Conservation (phyloP, 2,113 vertebrate genomes). For the Thryonomys swinderianus region DNA sequence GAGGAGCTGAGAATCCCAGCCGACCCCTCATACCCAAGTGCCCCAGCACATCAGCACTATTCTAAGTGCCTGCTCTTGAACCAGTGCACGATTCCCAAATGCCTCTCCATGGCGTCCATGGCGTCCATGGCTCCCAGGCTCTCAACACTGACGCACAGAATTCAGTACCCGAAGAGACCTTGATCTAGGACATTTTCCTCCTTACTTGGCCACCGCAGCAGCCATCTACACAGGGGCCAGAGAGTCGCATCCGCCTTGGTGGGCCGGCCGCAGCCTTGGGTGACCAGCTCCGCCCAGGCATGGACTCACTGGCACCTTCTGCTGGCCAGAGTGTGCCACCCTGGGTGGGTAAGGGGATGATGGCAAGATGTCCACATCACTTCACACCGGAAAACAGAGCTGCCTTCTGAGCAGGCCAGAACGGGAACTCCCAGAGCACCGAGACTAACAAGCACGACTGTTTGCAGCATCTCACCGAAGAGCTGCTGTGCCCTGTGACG, state of each 20-base stretch:
- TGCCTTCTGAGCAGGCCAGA: not conserved
- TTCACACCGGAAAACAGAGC: not conserved
- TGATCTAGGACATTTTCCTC: not conserved
- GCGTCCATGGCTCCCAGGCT: accelerated
- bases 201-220: not conserved
- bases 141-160: not conserved
- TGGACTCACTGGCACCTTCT: not conserved
- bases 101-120: accelerated
- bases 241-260: accelerated
- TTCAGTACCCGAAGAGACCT: accelerated
- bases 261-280: accelerated
- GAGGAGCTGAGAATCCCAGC: not conserved
- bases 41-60: not conserved
- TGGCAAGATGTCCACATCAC: not conserved
- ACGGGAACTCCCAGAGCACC: not conserved
- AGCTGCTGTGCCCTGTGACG: not conserved
- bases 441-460: not conserved
- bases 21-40: not conserved
- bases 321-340: no score
- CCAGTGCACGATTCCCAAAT: accelerated
- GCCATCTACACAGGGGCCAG: accelerated
- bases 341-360: accelerated
- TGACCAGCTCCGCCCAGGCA: not conserved
- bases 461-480: not conserved
- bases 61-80: accelerated